phyloP scores from a whole-genome alignment of 2,797 vertebrate species.

The Mastacembelus armatus region DNA sequence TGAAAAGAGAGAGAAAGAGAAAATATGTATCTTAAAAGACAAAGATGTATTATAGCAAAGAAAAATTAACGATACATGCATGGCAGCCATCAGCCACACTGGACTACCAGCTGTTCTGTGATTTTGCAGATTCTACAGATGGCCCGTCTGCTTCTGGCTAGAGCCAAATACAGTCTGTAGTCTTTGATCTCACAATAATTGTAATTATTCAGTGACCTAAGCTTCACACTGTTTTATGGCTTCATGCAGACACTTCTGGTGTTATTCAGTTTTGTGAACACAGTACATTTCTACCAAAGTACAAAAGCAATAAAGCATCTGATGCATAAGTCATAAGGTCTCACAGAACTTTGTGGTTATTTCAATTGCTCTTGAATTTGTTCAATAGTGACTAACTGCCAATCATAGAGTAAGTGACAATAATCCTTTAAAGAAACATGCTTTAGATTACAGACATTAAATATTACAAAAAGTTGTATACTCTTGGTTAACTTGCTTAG shows the following conservation, averaged over 20 bases:
- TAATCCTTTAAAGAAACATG: neutral
- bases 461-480: conserved; percentile 6
- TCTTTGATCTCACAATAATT: no score
- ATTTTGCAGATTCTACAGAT: no score
- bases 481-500: conserved; percentile 25
- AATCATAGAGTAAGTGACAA: neutral
- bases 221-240: neutral
- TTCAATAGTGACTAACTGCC: neutral
- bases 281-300: conserved; percentile 1
- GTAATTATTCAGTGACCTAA: neutral
- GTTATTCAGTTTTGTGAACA: conserved; percentile 6
- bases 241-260: conserved; percentile 30
- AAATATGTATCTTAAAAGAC: no score
- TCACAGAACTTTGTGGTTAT: conserved; percentile 10
- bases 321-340: neutral
- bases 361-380: conserved; percentile 7
- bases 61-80: no score
- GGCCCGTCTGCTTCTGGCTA: no score
- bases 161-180: no score
- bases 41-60: no score
- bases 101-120: no score
- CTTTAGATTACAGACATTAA: neutral
- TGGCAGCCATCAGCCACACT: no score
- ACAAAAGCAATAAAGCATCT: neutral
- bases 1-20: no score